A percentile compares a stretch with the other conserved stretches of the same genome.
Evolutionary conservation across 2,113 vertebrate species (phyloP).

Genomic region (Turdus rufiventris): DNA sequence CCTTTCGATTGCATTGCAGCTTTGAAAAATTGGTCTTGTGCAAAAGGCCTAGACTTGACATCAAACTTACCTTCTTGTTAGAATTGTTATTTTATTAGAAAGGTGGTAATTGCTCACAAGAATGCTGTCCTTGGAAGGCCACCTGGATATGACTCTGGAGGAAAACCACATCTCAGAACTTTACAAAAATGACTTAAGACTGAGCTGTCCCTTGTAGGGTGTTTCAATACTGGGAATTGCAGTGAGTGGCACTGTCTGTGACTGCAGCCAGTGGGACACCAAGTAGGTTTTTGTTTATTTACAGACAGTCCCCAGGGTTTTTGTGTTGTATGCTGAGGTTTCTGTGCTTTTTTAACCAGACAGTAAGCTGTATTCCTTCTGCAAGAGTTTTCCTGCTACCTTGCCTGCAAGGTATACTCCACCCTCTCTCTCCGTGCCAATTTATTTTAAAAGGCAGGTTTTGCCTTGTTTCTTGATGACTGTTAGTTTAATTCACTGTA

Average conservation of each 20-base stretch:
- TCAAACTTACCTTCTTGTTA: background rate
- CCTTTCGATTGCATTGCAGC: background rate
- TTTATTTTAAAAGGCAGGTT: background rate
- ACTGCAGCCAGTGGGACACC: background rate
- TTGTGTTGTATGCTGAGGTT: background rate
- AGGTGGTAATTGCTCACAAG: background rate
- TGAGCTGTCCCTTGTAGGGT: background rate
- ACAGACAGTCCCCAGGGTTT: background rate
- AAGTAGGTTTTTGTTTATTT: background rate
- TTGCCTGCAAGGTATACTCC: background rate
- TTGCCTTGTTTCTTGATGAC: background rate
- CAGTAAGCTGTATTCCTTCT: background rate
- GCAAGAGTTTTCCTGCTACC: background rate
- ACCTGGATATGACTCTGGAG: background rate
- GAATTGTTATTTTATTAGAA: background rate
- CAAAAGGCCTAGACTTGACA: background rate
- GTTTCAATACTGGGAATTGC: background rate
- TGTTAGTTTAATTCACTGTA: background rate
- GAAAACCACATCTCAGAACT: background rate
- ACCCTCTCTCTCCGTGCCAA: accelerated
- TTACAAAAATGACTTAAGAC: background rate
- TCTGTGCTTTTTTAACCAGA: background rate
- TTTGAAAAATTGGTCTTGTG: background rate
- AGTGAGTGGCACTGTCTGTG: background rate
- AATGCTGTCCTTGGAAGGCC: background rate